Evolutionary conservation across 2,888 invertebrate genomes (phyloP).

Genomic region (Auanema freiburgensis): DNA sequence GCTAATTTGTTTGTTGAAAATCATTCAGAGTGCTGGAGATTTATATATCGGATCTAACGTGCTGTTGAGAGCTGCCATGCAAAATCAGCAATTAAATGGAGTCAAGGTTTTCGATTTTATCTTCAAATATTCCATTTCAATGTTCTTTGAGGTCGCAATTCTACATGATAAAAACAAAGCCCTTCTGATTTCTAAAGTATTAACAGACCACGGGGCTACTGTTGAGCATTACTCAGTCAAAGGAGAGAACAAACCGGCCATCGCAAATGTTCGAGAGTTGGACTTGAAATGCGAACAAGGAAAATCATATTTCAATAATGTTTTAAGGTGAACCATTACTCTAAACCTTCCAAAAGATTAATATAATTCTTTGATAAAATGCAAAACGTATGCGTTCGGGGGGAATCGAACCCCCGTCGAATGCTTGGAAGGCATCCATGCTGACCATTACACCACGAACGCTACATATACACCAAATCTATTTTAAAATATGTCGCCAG

Average conservation of each 20-base stretch:
- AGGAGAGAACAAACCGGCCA: slow-evolving; percentile 10
- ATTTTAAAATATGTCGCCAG: too few relatives aligned
- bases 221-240: slow-evolving; percentile 21
- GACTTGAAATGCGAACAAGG: slow-evolving; percentile 8
- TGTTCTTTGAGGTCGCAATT: slow-evolving; percentile 12
- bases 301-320: slow-evolving; percentile 19
- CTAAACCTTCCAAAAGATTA: too few relatives aligned
- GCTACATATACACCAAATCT: neutral
- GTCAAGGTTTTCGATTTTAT: slow-evolving; percentile 7
- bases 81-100: slow-evolving; percentile 13
- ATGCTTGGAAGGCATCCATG: slow-evolving; percentile 44
- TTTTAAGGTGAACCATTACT: slow-evolving; percentile 1
- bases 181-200: slow-evolving; percentile 16
- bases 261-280: slow-evolving; percentile 16
- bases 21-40: slow-evolving; percentile 14
- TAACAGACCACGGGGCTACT: slow-evolving; percentile 18
- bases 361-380: too few relatives aligned
- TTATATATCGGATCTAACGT: slow-evolving; percentile 21
- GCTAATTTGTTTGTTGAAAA: too few relatives aligned
- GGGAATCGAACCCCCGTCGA: slow-evolving; percentile 46
- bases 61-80: slow-evolving; percentile 8
- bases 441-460: slow-evolving; percentile 38
- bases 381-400: slow-evolving; percentile 32
- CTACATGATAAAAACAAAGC: slow-evolving; percentile 15
- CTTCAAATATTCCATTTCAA: neutral